phyloP scores from a whole-genome alignment of 2,113 vertebrate genomes.

The Pachycephala philippinensis region DNA sequence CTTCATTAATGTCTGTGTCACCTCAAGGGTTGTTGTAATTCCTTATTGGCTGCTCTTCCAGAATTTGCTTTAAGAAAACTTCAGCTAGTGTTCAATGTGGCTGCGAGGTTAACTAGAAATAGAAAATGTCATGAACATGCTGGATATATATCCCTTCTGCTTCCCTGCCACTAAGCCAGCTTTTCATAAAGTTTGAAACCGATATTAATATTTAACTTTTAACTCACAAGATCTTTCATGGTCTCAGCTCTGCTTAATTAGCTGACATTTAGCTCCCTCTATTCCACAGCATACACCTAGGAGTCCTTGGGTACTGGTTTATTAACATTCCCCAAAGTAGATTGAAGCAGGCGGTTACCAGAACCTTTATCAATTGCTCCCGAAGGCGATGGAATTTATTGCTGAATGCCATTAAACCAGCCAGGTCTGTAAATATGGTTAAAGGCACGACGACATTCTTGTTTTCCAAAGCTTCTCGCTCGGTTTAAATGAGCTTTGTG shows the following conservation, averaged over 20 bases:
- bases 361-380: conserved; percentile 42
- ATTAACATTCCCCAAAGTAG: conserved; percentile 52
- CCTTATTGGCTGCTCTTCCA: conserved; percentile 18
- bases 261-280: conserved; percentile 40
- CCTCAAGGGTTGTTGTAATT: conserved; percentile 15
- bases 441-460: conserved; percentile 9
- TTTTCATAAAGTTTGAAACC: conserved; percentile 42
- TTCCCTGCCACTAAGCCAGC: conserved; percentile 5
- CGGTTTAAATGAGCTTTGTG: conserved; percentile 62
- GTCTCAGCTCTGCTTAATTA: conserved; percentile 48
- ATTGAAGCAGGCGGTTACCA: conserved; percentile 21
- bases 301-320: conserved; percentile 24
- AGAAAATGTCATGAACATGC: conserved; percentile 4
- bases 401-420: conserved; percentile 17
- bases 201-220: conserved; percentile 61
- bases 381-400: conserved; percentile 41
- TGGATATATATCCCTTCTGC: background rate
- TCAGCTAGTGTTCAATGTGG: conserved; percentile 6
- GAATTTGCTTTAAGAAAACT: conserved; percentile 24
- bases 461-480: conserved; percentile 13
- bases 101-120: conserved; percentile 22
- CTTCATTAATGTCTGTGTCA: conserved; percentile 28
- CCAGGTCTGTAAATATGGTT: conserved; percentile 21
- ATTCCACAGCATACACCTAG: background rate
- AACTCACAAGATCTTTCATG: conserved; percentile 39